phyloP scores from a whole-genome alignment of 2,797 vertebrate genomes.

The Sitta carolinensis region DNA sequence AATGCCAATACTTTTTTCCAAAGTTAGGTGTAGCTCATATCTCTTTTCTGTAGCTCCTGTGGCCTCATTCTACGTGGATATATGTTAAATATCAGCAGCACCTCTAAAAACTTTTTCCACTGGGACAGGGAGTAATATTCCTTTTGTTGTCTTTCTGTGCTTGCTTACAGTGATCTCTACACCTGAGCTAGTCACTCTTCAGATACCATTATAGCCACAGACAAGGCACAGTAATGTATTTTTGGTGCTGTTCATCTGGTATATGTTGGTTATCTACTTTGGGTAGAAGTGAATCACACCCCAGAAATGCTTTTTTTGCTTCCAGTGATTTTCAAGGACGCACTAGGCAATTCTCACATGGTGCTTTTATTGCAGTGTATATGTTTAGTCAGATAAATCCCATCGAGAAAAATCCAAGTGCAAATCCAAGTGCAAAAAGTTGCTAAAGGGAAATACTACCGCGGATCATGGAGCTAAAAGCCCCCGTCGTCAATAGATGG shows the following conservation, averaged over 20 bases:
- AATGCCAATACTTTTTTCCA: neutral
- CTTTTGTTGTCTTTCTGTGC: neutral
- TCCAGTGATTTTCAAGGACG: neutral
- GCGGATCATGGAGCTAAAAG: neutral
- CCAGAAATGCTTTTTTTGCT: neutral
- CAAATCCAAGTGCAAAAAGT: neutral
- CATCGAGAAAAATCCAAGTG: neutral
- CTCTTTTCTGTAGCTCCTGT: neutral
- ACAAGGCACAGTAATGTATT: neutral
- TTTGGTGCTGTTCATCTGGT: neutral
- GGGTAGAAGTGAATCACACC: neutral
- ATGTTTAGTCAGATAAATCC: neutral
- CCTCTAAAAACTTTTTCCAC: neutral
- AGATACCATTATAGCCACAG: neutral
- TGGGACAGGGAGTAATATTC: neutral
- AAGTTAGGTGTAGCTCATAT: neutral
- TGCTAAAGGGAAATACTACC: neutral
- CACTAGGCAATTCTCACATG: neutral
- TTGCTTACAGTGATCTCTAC: neutral
- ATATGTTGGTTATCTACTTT: neutral
- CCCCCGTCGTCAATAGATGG: conserved; percentile 22
- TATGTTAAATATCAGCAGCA: neutral
- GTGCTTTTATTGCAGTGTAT: neutral
- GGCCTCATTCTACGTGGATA: neutral
- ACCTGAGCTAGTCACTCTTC: neutral